Base-by-base conservation (phyloP, 92 coral and sea anemone species). In the Parazoanthus atlanticus region DNA sequence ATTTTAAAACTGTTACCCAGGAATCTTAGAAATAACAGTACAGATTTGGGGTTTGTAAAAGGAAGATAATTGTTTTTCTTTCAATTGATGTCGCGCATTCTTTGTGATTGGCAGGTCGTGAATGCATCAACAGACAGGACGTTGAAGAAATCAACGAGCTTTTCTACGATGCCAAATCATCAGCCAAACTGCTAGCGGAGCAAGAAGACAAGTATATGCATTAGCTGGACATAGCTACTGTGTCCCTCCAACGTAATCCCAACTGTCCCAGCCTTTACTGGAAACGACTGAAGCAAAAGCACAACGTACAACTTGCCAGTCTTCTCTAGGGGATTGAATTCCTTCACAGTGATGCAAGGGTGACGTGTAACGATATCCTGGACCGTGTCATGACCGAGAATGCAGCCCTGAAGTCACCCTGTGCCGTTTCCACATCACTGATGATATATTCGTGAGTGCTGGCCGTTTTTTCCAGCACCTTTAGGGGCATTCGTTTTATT, bases 161-260 rank as follows among this genome's bases (percentile, higher is more conserved):
- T 78, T 97, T 97, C 91, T 97, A 93, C 86, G 99, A 97, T 84
- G 99, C 98, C 71, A 97, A 97, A 66, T 94, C 99, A 0, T 97
- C 99, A 72, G 99, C 98, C 1, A 97, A 97, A 91, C 96, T 97
- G 10, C 90, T 97, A 54, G 99, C 99, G 1, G 99, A 95, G 79
- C 96, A 95, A 28, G 99, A 92, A 58, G 99, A 97, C 92, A 97
- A 97, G 84, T 97, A 97, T 92, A 97, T 97, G 99, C 85, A 91
- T 46, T 91, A 73, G 81, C 16, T 2, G 54, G 70, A 31, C 3
- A 17, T 41, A 31, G 64, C 28, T 72, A 13, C 58, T 72, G 19
- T 72, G 7, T 72, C 34, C 40, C 40, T 72, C 76, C 11, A 56
- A 61, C 28, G 8, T 5, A 3, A 61, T 61, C 21, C 58, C 58